Conservation (phyloP, 2,113 vertebrate species). For the Nasalis larvatus region DNA sequence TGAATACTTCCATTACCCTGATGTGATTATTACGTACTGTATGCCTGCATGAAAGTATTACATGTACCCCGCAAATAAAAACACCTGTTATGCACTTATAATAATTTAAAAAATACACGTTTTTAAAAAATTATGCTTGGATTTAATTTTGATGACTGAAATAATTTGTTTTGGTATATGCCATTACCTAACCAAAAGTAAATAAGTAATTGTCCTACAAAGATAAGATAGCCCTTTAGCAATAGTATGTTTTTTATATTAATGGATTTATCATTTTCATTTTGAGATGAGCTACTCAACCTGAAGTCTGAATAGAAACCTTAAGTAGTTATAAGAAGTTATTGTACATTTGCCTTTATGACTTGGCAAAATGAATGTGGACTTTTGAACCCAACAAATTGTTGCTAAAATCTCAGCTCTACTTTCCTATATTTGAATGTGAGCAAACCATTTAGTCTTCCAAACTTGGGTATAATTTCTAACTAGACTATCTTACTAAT, state of each 20-base stretch:
- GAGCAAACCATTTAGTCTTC: background rate
- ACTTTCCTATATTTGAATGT: background rate
- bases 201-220: background rate
- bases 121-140: no score
- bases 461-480: background rate
- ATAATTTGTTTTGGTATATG: background rate
- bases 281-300: background rate
- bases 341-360: background rate
- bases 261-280: background rate
- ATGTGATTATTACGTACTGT: no score
- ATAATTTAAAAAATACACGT: no score
- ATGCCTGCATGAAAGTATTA: no score
- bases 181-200: background rate
- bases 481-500: background rate
- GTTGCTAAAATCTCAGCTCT: background rate
- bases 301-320: background rate
- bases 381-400: background rate
- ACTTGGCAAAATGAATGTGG: background rate
- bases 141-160: background rate
- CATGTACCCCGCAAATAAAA: no score
- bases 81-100: no score
- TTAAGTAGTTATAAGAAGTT: background rate
- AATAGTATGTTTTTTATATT: background rate
- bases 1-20: no score
- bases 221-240: background rate